Conservation (phyloP, 1,140 invertebrate species). For the Neelides sp. region DNA sequence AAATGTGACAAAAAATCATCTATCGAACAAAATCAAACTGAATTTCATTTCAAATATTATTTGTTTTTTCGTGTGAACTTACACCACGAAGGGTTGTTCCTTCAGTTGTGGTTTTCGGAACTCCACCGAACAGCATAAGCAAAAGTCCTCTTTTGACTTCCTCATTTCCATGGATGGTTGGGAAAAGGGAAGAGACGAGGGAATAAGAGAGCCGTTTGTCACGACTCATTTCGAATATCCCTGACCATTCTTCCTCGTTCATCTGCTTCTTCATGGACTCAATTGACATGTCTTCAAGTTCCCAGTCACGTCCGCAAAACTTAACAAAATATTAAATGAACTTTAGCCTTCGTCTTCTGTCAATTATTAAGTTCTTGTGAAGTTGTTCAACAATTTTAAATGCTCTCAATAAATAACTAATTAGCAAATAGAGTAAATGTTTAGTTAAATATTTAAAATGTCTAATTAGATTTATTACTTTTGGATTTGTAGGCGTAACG, state of each 20-base stretch:
- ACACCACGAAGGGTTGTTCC: constrained; percentile 73
- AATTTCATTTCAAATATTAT: too few species aligned
- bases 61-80: too few species aligned
- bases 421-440: too few species aligned
- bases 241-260: constrained; percentile 88
- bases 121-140: constrained; percentile 95
- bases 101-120: constrained; percentile 87
- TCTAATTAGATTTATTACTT: too few species aligned
- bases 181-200: constrained; percentile 83
- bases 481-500: constrained; percentile 68
- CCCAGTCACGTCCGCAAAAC: constrained; percentile 60
- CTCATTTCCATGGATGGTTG: constrained; percentile 94
- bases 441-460: not conserved
- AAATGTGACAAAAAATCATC: too few species aligned
- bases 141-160: constrained; percentile 92
- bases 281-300: constrained; percentile 69
- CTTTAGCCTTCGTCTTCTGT: too few species aligned
- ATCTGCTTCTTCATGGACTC: constrained; percentile 88
- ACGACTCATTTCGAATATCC: constrained; percentile 90
- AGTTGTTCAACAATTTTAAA: too few species aligned
- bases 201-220: constrained; percentile 88
- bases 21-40: too few species aligned
- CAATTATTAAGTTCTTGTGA: too few species aligned
- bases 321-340: constrained; percentile 32
- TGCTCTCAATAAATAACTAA: too few species aligned